Evolutionary conservation across 2,888 invertebrate genomes (phyloP), one percentile per base, ranked within the genome.

Genomic region (Cephus pygmeus): DNA sequence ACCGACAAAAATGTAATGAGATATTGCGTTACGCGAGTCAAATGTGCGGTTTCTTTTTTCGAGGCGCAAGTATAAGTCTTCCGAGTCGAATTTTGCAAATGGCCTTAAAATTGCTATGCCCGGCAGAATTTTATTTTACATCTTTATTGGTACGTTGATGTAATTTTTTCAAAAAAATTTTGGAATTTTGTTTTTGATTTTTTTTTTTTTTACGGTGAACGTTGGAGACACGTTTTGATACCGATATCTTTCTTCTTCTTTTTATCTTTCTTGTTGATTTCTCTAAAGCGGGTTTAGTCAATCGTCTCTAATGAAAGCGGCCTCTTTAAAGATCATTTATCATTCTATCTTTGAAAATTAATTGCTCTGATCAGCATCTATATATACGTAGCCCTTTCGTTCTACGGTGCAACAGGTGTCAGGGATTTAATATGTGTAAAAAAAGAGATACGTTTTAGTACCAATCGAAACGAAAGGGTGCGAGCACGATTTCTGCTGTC

Each of bases 391-490:
- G 77, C 76, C 74, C 75, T 81, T 79, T 79, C 79, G 81, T 81
- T 76, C 80, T 81, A 82, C 23, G 73, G 75, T 77, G 79, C 84
- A 83, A 85, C 85, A 85, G 85, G 85, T 85, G 85, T 83, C 83
- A 31, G 80, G 34, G 76, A 73, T 31, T 35, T 56, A 82, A 81
- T 81, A 80, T 80, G 77, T 81, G 82, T 85, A 79, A 81, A 84
- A 77, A 81, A 82, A 80, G 77, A 77, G 30, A 77, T 81, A 79
- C 69, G 77, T 79, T 80, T 79, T 80, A 78, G 83, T 80, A 77
- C 76, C 83, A 80, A 82, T 79, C 76, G 79, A 81, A 82, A 83
- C 84, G 82, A 81, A 75, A 81, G 81, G 79, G 79, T 79, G 36
- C 36, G 73, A 56, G 73, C 56, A 56, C 23, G 9, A 56, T 56